phyloP scores from a whole-genome alignment of 2,888 invertebrate genomes.

The Gandaritis pyraliata region DNA sequence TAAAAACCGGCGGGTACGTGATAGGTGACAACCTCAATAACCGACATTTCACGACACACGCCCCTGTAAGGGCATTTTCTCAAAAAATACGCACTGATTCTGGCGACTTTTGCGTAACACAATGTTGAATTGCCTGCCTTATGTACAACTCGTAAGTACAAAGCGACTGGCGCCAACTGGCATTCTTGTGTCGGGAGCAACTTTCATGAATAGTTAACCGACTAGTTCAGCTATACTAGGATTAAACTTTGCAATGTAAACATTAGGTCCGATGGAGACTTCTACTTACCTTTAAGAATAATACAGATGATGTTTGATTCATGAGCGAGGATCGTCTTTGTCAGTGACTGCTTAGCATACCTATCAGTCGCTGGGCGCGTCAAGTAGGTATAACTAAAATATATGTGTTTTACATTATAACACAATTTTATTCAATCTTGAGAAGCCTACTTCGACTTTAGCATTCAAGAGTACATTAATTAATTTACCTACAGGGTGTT shows the following conservation, averaged over 20 bases:
- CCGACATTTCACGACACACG: constrained; percentile 15
- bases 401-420: no score
- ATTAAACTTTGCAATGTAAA: constrained; percentile 57
- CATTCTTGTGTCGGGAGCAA: constrained; percentile 76
- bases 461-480: no score
- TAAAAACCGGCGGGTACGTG: constrained; percentile 35
- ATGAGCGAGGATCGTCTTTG: constrained; percentile 38
- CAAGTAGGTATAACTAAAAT: background rate
- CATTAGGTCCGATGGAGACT: constrained; percentile 50
- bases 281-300: constrained; percentile 47
- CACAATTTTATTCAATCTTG: no score
- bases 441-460: no score
- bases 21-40: constrained; percentile 39
- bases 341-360: constrained; percentile 34
- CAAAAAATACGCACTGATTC: constrained; percentile 11
- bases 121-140: constrained; percentile 24
- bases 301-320: constrained; percentile 50
- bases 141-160: constrained; percentile 33
- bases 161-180: constrained; percentile 68
- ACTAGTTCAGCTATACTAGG: constrained; percentile 66
- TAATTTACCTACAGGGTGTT: no score
- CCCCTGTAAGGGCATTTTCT: constrained; percentile 20
- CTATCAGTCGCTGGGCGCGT: constrained; percentile 22
- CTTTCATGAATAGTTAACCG: constrained; percentile 80
- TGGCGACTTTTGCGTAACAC: constrained; percentile 27